Evolutionary conservation across 1,140 invertebrate species (phyloP).

Genomic region (Physella acuta): DNA sequence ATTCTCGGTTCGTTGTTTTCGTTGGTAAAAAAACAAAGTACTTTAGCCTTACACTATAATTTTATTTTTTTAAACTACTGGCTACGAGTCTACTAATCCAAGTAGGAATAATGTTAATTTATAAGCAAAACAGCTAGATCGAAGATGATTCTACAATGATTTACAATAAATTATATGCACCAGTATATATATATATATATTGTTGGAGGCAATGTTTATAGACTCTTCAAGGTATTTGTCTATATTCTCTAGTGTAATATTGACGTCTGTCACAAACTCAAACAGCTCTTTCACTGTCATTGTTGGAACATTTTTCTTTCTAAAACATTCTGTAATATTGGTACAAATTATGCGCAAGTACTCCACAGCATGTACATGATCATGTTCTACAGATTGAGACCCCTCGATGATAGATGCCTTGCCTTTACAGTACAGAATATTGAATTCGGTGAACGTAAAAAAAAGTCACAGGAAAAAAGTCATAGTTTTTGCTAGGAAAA

Average conservation of each 20-base stretch:
- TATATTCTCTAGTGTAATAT: constrained; percentile 75
- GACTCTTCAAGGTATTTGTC: constrained; percentile 67
- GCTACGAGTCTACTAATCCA: too few relatives aligned
- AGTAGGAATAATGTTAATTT: too few relatives aligned
- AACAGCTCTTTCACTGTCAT: constrained; percentile 90
- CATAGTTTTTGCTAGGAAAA: too few relatives aligned
- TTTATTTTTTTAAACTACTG: too few relatives aligned
- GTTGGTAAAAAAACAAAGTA: too few relatives aligned
- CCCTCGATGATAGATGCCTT: constrained; percentile 93
- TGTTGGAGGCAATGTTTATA: constrained; percentile 57
- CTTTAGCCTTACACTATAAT: too few relatives aligned
- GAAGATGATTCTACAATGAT: background rate
- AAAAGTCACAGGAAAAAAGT: too few relatives aligned
- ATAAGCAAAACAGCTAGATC: too few relatives aligned
- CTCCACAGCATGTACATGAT: constrained; percentile 91
- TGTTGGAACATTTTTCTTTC: constrained; percentile 82
- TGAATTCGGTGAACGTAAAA: background rate
- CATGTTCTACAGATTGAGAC: constrained; percentile 96
- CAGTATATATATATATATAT: too few relatives aligned
- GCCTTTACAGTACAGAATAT: constrained; percentile 70
- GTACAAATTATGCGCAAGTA: constrained; percentile 93
- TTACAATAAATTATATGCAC: background rate
- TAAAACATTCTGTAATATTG: constrained; percentile 92
- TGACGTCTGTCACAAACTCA: constrained; percentile 91
- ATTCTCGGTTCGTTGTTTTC: too few relatives aligned